Conservation (phyloP, 2,888 invertebrate species). For the Podotricha telesiphe region DNA sequence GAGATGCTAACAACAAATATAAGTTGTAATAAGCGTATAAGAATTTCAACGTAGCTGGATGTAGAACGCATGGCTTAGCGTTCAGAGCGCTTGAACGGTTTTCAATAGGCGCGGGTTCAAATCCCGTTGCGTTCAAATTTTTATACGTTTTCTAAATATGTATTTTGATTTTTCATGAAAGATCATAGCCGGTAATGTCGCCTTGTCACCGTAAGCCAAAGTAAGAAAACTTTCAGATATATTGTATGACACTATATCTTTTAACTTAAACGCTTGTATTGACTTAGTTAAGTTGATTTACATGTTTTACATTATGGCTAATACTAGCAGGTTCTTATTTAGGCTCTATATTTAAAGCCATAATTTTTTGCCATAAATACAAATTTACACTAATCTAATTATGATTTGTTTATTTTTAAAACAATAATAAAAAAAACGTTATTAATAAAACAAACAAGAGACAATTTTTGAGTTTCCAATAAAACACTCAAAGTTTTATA, state of each 20-base stretch:
- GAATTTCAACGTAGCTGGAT: too few species aligned
- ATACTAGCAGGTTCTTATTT: not conserved
- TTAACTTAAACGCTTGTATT: not conserved
- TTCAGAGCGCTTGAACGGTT: too few species aligned
- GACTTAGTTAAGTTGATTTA: not conserved
- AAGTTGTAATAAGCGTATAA: too few species aligned
- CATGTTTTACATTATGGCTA: not conserved
- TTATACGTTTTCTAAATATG: too few species aligned
- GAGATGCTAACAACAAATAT: too few species aligned
- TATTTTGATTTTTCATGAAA: slow-evolving; percentile 3
- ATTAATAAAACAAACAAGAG: not conserved
- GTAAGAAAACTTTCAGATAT: not conserved
- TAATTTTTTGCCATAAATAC: too few species aligned
- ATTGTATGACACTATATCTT: not conserved
- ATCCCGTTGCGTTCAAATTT: too few species aligned
- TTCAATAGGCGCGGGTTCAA: too few species aligned
- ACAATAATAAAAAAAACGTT: not conserved
- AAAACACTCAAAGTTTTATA: not conserved
- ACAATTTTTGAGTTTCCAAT: not conserved
- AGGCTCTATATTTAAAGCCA: too few species aligned
- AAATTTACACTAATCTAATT: too few species aligned
- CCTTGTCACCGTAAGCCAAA: slow-evolving; percentile 1
- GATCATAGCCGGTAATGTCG: not conserved
- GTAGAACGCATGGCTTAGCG: too few species aligned
- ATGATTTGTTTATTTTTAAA: not conserved